Percentiles rank a stretch among this genome's conserved stretches.
Conservation (phyloP, 2,113 vertebrate species). For the Triplophysa rosa region DNA sequence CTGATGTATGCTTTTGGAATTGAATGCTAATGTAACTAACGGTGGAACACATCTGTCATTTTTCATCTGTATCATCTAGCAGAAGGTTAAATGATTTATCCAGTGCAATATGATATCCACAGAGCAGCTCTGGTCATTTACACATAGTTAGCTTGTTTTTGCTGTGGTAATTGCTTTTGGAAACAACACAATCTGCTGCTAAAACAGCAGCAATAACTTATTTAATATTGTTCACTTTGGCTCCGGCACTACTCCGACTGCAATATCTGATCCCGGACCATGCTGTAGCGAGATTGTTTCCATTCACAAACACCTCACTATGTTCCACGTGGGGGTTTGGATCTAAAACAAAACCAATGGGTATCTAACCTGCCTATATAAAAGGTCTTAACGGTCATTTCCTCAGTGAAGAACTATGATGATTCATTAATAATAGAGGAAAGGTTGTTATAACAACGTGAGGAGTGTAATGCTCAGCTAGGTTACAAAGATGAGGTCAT, state of each 20-base stretch:
- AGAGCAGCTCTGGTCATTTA: conserved; percentile 65
- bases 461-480: conserved; percentile 12
- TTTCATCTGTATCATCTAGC: conserved; percentile 54
- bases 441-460: neutral
- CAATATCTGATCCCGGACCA: conserved; percentile 22
- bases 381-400: neutral
- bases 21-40: conserved; percentile 33
- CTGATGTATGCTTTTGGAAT: conserved; percentile 16
- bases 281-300: conserved; percentile 34
- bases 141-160: conserved; percentile 66
- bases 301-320: conserved; percentile 51
- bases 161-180: conserved; percentile 64
- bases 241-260: conserved; percentile 41
- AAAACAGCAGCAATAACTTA: conserved; percentile 52
- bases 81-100: conserved; percentile 63
- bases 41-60: conserved; percentile 57
- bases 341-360: conserved; percentile 19
- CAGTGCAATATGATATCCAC: conserved; percentile 63
- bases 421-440: conserved; percentile 37
- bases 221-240: conserved; percentile 52
- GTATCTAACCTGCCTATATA: conserved; percentile 1
- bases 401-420: conserved; percentile 5
- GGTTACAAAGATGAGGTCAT: conserved; percentile 33
- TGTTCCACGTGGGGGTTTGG: conserved; percentile 30
- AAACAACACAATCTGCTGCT: conserved; percentile 57